A percentile compares a stretch with the other conserved stretches of the same genome.
These are phyloP conservation scores for Trichacis sp. DNA, from an alignment of 2,888 invertebrate species.

Conservation along the genomic window DNA sequence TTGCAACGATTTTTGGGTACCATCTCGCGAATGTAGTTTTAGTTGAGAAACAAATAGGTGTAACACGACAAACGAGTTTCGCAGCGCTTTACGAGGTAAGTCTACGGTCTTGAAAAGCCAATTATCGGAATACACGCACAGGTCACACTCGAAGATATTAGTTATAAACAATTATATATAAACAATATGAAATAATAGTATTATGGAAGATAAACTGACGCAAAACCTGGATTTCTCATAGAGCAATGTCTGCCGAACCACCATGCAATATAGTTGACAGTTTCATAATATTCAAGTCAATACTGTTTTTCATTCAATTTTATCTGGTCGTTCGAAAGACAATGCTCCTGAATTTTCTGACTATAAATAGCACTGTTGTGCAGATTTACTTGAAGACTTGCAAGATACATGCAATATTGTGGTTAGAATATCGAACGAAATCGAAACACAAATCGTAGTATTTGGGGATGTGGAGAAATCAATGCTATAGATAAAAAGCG, in stretches of 20 bases:
- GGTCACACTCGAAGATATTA: constrained; percentile 45
- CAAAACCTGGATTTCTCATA: constrained; percentile 10
- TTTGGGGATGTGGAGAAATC: no score
- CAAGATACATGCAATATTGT: no score
- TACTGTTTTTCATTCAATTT: no score
- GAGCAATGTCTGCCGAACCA: background rate
- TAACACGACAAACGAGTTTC: no score
- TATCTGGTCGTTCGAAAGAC: background rate
- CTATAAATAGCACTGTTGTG: constrained; percentile 31
- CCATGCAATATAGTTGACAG: no score
- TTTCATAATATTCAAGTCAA: no score
- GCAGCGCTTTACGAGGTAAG: constrained; percentile 48
- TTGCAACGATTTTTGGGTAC: constrained; percentile 9
- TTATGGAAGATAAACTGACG: constrained; percentile 35
- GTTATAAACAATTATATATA: constrained; percentile 10
- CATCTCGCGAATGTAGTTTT: constrained; percentile 31
- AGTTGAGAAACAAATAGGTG: no score
- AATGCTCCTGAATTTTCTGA: constrained; percentile 19
- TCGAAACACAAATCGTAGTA: background rate
- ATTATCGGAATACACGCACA: constrained; percentile 56
- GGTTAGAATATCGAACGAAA: background rate
- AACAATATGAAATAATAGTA: constrained; percentile 24
- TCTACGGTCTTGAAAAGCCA: constrained; percentile 53
- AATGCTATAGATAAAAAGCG: no score
- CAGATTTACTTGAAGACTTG: background rate